Evolutionary conservation across 2,113 vertebrate species (phyloP).

Genomic region (Bos taurus): ARS-UCD2.0 NC_037357.1:7921001-7921500

Average conservation of each 20-base stretch:
- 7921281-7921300: background rate
- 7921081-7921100: slow-evolving; percentile 6
- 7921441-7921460: background rate
- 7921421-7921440: background rate
- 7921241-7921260: background rate
- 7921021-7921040: slow-evolving; percentile 5
- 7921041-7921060: slow-evolving; percentile 6
- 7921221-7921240: background rate
- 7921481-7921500: background rate
- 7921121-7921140: background rate
- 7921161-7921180: background rate
- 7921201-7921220: background rate
- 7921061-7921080: slow-evolving; percentile 19
- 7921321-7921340: background rate
- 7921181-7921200: background rate
- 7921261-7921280: background rate
- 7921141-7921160: background rate
- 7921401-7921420: background rate
- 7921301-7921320: background rate
- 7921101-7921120: background rate
- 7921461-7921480: background rate
- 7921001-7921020: background rate
- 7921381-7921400: background rate
- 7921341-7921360: background rate
- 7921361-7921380: background rate